phyloP scores from a whole-genome alignment of 1,140 invertebrate species.

The Papilio glaucus region DNA sequence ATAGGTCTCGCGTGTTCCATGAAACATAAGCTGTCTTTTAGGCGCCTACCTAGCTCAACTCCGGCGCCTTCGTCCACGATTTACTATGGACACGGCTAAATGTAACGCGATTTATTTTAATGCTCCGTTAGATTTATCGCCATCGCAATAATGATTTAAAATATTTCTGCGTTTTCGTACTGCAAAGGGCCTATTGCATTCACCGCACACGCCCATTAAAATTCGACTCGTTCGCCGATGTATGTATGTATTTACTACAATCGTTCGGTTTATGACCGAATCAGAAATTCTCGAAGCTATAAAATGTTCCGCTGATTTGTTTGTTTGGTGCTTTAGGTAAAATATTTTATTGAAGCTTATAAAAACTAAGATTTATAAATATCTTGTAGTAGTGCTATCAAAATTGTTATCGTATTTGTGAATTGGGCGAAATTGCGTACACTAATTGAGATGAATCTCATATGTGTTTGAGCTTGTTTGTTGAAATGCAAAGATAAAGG shows the following conservation, averaged over 20 bases:
- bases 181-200: constrained; percentile 50
- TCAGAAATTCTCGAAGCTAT: constrained; percentile 48
- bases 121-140: constrained; percentile 51
- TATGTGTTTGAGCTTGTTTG: background rate
- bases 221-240: constrained; percentile 54
- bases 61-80: constrained; percentile 21
- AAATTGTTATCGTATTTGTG: background rate
- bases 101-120: constrained; percentile 53
- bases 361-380: constrained; percentile 1
- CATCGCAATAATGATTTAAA: constrained; percentile 51
- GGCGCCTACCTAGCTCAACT: constrained; percentile 29
- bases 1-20: constrained; percentile 20
- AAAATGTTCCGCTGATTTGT: constrained; percentile 36
- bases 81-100: constrained; percentile 38
- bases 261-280: constrained; percentile 54
- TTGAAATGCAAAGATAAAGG: constrained; percentile 26
- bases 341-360: constrained; percentile 8
- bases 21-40: constrained; percentile 37
- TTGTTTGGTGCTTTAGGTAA: constrained; percentile 23
- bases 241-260: constrained; percentile 52
- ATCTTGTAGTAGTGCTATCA: background rate
- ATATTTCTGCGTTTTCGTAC: constrained; percentile 49
- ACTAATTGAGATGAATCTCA: background rate
- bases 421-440: background rate
- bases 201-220: constrained; percentile 57